phyloP scores from a whole-genome alignment of 2,113 vertebrate species.

The Bufo bufo region DNA sequence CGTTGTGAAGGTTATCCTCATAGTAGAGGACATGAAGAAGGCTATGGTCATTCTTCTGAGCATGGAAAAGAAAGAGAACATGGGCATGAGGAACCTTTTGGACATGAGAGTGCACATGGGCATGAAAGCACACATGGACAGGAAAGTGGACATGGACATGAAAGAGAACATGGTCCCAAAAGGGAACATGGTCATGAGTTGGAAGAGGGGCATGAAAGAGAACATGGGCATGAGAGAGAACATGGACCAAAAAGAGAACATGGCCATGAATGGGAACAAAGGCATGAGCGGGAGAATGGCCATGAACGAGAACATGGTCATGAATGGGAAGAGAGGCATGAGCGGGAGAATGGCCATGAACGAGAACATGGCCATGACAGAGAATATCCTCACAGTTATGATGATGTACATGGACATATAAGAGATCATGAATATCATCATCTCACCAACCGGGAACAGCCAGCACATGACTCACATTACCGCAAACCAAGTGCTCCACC shows the following conservation, averaged over 20 bases:
- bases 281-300: conserved; percentile 30
- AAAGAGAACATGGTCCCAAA: conserved; percentile 48
- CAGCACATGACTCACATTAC: conserved; percentile 56
- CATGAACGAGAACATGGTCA: conserved; percentile 48
- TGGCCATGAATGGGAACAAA: conserved; percentile 10
- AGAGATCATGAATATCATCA: conserved; percentile 60
- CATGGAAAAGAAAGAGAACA: conserved; percentile 50
- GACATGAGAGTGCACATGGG: conserved; percentile 37
- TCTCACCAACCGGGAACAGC: conserved; percentile 60
- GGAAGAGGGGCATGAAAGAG: conserved; percentile 13
- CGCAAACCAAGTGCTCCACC: conserved; percentile 60
- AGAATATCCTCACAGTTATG: conserved; percentile 41
- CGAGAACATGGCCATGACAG: conserved; percentile 44
- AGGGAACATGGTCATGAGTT: conserved; percentile 45
- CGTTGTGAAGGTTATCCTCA: conserved; percentile 75
- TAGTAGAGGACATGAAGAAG: conserved; percentile 31
- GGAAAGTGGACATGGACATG: conserved; percentile 9
- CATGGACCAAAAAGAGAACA: conserved; percentile 27
- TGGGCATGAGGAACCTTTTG: conserved; percentile 41
- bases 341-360: conserved; percentile 41
- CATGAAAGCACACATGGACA: conserved; percentile 36
- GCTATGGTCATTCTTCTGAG: conserved; percentile 30
- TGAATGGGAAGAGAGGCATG: conserved; percentile 41
- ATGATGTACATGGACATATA: conserved; percentile 49
- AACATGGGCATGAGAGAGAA: conserved; percentile 34